phyloP scores from a whole-genome alignment of 2,113 vertebrate species.

The Naja naja region DNA sequence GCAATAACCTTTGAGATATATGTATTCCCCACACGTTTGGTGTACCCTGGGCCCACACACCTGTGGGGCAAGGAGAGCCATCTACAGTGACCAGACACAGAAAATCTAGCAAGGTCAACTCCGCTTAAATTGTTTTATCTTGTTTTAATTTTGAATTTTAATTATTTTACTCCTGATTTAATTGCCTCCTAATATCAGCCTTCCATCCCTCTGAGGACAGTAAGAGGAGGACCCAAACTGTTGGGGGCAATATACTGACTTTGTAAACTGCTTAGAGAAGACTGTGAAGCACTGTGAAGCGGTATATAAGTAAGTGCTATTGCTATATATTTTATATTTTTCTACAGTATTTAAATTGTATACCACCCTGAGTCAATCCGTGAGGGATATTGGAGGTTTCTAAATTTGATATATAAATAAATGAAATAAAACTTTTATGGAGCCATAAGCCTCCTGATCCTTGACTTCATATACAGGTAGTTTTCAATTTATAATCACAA shows the following conservation, averaged over 20 bases:
- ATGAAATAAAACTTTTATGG: too few relatives aligned
- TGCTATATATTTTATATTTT: not conserved
- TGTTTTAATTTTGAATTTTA: not conserved
- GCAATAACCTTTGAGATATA: constrained; percentile 58
- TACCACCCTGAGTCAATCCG: not conserved
- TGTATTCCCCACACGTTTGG: constrained; percentile 71
- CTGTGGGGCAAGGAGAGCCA: constrained; percentile 47
- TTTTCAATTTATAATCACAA: too few relatives aligned
- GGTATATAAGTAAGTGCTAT: too few relatives aligned
- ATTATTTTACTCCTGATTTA: not conserved
- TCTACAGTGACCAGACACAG: not conserved
- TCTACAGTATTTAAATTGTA: not conserved
- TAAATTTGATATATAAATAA: not conserved
- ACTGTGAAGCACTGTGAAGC: too few relatives aligned
- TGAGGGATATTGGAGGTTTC: not conserved
- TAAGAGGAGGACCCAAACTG: too few relatives aligned
- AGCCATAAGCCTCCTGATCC: too few relatives aligned
- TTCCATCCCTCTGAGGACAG: too few relatives aligned
- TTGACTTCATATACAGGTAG: too few relatives aligned
- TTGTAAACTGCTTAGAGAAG: too few relatives aligned
- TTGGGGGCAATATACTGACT: too few relatives aligned
- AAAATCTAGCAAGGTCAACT: not conserved
- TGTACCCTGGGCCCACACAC: constrained; percentile 69
- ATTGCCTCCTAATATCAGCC: not conserved
- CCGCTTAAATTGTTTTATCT: not conserved